Base-by-base conservation (phyloP, 2,797 vertebrate genomes). In the Scomberomorus guttatus region DNA sequence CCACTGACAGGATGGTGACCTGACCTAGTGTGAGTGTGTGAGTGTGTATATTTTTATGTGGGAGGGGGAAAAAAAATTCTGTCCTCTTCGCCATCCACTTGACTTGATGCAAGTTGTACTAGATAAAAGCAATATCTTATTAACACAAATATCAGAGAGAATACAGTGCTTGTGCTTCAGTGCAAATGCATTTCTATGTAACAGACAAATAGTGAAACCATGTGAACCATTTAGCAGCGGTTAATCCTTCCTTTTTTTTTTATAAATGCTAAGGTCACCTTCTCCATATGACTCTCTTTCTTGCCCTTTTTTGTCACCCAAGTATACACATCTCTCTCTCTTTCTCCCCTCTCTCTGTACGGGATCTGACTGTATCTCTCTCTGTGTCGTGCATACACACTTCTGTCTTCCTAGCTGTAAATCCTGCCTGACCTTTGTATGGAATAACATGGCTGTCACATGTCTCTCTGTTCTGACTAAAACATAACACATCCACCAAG, bases 361-460 rank as follows among this genome's bases (percentile, higher is more conserved):
- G 59, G 29, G 63, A 15, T 77, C 71, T 59, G 24, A 73, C 56
- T 79, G 27, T 71, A 17, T 80, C 46, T 70, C 59, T 70, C n/a
- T n/a, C n/a, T n/a, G n/a, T 70, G 18, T 60, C 39, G 5, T 62
- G 74, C 72, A 37, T 12, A 39, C 63, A 83, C 75, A 65, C 82
- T 68, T 83, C 72, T 70, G 72, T 80, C 70, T 74, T 81, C 58
- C 54, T 68, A 60, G 84, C 75, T 90, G 82, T 80, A 86, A 92
- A 93, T 90, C 85, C 87, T 77, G 15, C 68, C 67, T 90, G 90
- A 92, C 91, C 90, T 90, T 91, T 88, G 71, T 63, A 61, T 86
- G 64, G 66, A 85, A 84, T 72, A 89, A 79, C 84, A 72, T 74
- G 62, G 64, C 50, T 73, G 84, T 87, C 87, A 80, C 84, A 79